Conservation (phyloP, 2,113 vertebrate species). For the Gambusia holbrooki region DNA sequence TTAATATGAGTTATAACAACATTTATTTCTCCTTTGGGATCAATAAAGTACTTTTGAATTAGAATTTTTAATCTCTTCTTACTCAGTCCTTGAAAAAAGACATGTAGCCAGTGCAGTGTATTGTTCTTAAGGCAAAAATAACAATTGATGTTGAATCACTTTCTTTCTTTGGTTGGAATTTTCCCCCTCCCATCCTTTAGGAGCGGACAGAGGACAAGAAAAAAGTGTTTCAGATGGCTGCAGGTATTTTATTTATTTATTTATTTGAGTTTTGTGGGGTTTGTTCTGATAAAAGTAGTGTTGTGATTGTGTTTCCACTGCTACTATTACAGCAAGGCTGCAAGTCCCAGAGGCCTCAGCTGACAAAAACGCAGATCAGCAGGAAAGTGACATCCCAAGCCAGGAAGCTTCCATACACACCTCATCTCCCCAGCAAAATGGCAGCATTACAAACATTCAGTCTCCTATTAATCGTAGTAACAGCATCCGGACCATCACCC, state of each 20-base stretch:
- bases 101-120: too few relatives aligned
- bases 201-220: constrained; percentile 95
- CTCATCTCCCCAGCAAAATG: constrained; percentile 80
- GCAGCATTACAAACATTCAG: constrained; percentile 80
- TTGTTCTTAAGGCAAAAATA: too few relatives aligned
- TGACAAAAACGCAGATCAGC: constrained; percentile 78
- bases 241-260: constrained; percentile 75
- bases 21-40: too few relatives aligned
- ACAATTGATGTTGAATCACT: neutral
- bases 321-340: constrained; percentile 79
- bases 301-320: constrained; percentile 4
- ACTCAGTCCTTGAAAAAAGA: too few relatives aligned
- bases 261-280: neutral
- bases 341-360: constrained; percentile 82
- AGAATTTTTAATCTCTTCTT: too few relatives aligned
- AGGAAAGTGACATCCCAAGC: constrained; percentile 82
- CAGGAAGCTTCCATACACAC: constrained; percentile 80
- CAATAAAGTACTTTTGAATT: too few relatives aligned
- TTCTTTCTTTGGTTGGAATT: neutral
- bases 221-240: constrained; percentile 91
- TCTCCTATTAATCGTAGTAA: constrained; percentile 76
- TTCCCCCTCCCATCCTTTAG: constrained; percentile 64
- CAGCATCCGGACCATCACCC: constrained; percentile 83
- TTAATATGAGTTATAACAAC: too few relatives aligned
- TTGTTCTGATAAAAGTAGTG: neutral